Evolutionary conservation across 1,140 invertebrate species (phyloP).

Genomic region (Arion vulgaris): DNA sequence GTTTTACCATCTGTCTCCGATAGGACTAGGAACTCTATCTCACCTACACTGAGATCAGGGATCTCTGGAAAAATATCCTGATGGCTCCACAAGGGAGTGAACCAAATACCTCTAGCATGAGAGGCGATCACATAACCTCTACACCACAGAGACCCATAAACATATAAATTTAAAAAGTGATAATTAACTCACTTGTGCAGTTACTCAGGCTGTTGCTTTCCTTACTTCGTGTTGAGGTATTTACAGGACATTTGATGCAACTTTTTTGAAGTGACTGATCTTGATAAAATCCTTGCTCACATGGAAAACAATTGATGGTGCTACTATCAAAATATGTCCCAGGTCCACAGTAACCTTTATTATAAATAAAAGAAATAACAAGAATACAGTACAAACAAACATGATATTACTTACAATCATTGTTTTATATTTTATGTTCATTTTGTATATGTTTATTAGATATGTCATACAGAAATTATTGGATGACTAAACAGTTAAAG

Average conservation of each 20-base stretch:
- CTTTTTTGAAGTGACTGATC: neutral
- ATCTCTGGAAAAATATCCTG: no score
- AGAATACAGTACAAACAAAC: neutral
- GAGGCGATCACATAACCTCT: no score
- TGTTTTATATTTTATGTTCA: neutral
- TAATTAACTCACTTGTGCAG: conserved; percentile 18
- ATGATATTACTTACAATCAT: neutral
- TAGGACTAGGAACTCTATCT: no score
- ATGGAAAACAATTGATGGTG: neutral
- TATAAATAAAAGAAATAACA: neutral
- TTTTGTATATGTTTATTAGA: no score
- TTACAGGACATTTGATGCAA: conserved; percentile 8
- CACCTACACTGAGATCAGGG: no score
- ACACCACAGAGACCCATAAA: no score
- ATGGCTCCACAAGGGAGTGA: no score
- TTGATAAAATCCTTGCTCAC: conserved; percentile 10
- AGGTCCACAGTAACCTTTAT: conserved; percentile 20
- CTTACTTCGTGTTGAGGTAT: neutral
- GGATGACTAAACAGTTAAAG: neutral
- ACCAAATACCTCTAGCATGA: no score
- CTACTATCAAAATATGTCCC: conserved; percentile 8
- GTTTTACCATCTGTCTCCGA: no score
- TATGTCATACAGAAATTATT: neutral
- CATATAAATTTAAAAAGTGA: neutral
- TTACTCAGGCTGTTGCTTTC: neutral